Evolutionary conservation across 2,113 vertebrate genomes (phyloP), one percentile per base, ranked within the genome.

Genomic region (Cinclus mexicanus): DNA sequence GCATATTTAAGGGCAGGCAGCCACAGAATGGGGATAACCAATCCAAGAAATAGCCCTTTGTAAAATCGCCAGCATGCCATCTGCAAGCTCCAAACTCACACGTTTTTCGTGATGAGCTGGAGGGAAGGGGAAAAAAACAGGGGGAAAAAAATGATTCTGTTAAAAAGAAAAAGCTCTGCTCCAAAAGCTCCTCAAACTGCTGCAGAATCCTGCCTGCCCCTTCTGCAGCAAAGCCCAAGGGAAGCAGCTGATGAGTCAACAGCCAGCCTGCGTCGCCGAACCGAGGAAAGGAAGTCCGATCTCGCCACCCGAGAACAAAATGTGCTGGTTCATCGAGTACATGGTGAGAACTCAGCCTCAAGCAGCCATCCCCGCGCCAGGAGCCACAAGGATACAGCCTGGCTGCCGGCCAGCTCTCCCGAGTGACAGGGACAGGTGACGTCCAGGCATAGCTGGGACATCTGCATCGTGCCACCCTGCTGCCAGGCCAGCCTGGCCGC

Each of bases 241-340:
- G 93, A 97, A 95, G 93, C 93, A 79, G 93, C 80, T 65, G 94
- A 90, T 96, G 94, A 97, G 94, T 97, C 96, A 97, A 97, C 93
- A 95, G 89, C 64, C 91, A 96, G 94, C 16, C 79, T 88, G 89
- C 63, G 6, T 47, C 11, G 64, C 90, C 33, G 49, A 52, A 53
- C 61, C 8, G 42, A 92, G 83, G 60, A 86, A 31, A 94, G 93
- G 93, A 94, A 97, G 91, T 87, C 77, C 81, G 87, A 89, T 6
- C 77, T 71, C 84, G 55, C 8, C 86, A 29, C 70, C 79, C 0
- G 35, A 94, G 93, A 95, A 96, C 95, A 93, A 71, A 82, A 78
- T 84, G 92, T 96, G 94, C 96, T 94, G 85, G 87, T 71, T 92
- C 87, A 49, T 6, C 2, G 17, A 39, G 94, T 20, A 52, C 91